phyloP scores from a whole-genome alignment of 2,888 invertebrate genomes.

The Chelonus formosanus region DNA sequence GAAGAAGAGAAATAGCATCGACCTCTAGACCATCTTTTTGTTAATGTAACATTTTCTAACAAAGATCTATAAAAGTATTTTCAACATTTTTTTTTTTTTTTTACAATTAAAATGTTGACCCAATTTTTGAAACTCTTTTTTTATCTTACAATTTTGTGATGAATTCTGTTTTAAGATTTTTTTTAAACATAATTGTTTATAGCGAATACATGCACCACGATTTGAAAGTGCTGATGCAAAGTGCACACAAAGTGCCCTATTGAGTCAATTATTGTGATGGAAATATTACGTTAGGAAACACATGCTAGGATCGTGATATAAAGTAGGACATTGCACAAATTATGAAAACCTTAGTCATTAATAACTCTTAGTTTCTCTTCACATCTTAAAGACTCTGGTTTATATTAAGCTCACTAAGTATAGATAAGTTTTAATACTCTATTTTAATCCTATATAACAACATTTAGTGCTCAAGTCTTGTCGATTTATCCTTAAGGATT shows the following conservation, averaged over 20 bases:
- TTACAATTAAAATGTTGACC: background rate
- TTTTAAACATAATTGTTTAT: conserved; percentile 9
- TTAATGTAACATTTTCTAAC: background rate
- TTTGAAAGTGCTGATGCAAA: conserved; percentile 6
- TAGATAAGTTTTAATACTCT: too few relatives aligned
- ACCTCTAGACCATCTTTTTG: conserved; percentile 10
- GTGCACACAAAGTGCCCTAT: conserved; percentile 40
- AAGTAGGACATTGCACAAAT: conserved; percentile 25
- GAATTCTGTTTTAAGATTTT: background rate
- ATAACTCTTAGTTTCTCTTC: background rate
- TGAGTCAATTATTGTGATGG: conserved; percentile 53
- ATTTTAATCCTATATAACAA: too few relatives aligned
- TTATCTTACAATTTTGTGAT: background rate
- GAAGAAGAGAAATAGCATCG: conserved; percentile 4
- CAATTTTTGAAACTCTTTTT: background rate
- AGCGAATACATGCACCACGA: background rate
- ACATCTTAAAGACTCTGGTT: too few relatives aligned
- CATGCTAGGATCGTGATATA: conserved; percentile 23
- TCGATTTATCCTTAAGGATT: too few relatives aligned
- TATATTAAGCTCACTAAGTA: too few relatives aligned
- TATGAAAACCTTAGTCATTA: conserved; percentile 10
- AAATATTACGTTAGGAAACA: conserved; percentile 47
- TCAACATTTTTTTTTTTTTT: too few relatives aligned
- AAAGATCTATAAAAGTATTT: conserved; percentile 3
- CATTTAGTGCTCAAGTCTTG: too few relatives aligned